These are phyloP conservation scores for Habrosyne pyritoides DNA, from an alignment of 2,888 invertebrate species.

Conservation along the genomic window DNA sequence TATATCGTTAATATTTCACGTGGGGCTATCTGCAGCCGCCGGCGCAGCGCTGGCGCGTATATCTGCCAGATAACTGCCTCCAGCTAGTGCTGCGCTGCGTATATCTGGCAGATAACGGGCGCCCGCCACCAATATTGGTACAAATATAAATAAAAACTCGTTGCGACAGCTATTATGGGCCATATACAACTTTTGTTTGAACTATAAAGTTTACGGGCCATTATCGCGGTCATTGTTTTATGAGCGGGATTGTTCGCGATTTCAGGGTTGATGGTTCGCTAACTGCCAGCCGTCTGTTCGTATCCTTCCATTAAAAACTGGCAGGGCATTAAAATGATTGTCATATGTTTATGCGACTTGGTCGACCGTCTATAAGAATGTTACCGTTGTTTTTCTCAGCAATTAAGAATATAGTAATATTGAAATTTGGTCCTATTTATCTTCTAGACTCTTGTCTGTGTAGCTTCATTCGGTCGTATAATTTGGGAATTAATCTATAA, in stretches of 20 bases:
- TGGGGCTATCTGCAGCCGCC: neutral
- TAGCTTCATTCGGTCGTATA: too few relatives aligned
- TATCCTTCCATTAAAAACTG: too few relatives aligned
- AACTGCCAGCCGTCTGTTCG: neutral
- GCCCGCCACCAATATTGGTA: neutral
- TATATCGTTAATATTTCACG: neutral
- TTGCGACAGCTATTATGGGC: constrained; percentile 5
- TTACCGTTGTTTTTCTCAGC: too few relatives aligned
- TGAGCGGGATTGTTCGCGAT: neutral
- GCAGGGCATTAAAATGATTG: too few relatives aligned
- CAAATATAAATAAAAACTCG: constrained; percentile 5
- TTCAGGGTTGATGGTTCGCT: neutral
- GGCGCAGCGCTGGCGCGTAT: neutral
- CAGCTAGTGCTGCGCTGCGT: neutral
- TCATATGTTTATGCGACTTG: too few relatives aligned
- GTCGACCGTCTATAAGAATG: too few relatives aligned
- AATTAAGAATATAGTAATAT: too few relatives aligned
- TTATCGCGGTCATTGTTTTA: neutral
- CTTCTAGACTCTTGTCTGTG: too few relatives aligned
- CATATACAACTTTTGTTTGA: constrained; percentile 1
- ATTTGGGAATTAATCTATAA: too few relatives aligned
- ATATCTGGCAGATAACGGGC: neutral
- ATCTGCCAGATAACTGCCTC: neutral
- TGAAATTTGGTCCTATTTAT: too few relatives aligned
- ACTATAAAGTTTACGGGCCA: constrained; percentile 7